A percentile compares a stretch with the other conserved stretches of the same genome.
Conservation (phyloP, 2,888 invertebrate genomes). For the Linnaemya vulpina region DNA sequence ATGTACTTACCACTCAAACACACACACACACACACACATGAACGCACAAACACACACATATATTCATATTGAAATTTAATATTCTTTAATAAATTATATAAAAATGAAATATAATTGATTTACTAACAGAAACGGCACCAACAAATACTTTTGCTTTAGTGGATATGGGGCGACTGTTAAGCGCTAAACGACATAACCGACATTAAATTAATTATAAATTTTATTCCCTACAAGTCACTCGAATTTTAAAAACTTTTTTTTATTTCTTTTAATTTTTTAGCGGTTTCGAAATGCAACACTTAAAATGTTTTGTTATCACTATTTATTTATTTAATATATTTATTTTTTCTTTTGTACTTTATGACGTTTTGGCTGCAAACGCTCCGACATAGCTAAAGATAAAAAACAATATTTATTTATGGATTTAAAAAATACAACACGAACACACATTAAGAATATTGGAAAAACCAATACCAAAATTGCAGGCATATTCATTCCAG, state of each 20-base stretch:
- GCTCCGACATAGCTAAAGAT: background rate
- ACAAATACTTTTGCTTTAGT: background rate
- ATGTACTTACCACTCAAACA: background rate
- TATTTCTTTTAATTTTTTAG: too few relatives aligned
- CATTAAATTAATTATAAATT: background rate
- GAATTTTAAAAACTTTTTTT: too few relatives aligned
- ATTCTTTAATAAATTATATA: slow-evolving; percentile 58
- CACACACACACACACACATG: background rate
- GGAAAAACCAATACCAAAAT: background rate
- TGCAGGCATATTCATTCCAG: slow-evolving; percentile 4
- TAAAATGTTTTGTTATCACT: too few relatives aligned
- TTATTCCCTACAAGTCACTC: too few relatives aligned
- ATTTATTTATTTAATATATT: too few relatives aligned
- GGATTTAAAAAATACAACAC: slow-evolving; percentile 6
- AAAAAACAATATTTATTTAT: slow-evolving; percentile 26
- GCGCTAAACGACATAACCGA: background rate
- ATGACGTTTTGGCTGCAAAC: background rate
- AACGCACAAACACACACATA: background rate
- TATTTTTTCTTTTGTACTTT: background rate
- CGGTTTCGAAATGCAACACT: too few relatives aligned
- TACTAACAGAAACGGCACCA: slow-evolving; percentile 25
- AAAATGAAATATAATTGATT: slow-evolving; percentile 63
- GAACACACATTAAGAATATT: slow-evolving; percentile 11
- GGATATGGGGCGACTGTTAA: background rate
- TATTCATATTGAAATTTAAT: slow-evolving; percentile 29